A percentile compares a stretch with the other conserved stretches of the same genome.
phyloP scores from a whole-genome alignment of 2,888 invertebrate genomes.

The Gortyna flavago region DNA sequence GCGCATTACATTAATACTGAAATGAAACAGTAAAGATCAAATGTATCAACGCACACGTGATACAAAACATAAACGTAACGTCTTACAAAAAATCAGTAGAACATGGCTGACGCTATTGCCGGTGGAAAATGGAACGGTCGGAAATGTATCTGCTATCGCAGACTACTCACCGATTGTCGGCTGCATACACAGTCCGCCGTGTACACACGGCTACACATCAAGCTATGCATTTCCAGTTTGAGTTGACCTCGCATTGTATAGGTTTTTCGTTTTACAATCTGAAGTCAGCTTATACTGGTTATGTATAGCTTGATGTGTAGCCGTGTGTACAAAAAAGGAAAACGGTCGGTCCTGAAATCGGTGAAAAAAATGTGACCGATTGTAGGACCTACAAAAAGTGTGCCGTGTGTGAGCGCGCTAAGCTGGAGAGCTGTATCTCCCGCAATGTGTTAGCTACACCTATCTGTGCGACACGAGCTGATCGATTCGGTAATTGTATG shows the following conservation, averaged over 20 bases:
- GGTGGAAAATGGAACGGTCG: neutral
- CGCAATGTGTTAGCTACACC: constrained; percentile 18
- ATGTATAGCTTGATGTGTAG: no score
- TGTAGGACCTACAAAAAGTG: neutral
- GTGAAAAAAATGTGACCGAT: neutral
- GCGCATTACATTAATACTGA: no score
- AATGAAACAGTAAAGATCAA: neutral
- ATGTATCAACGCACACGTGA: neutral
- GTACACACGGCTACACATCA: no score
- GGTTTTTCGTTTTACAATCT: no score
- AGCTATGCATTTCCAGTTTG: no score
- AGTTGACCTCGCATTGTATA: no score
- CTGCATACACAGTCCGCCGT: neutral
- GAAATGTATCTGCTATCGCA: neutral
- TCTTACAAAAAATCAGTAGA: neutral
- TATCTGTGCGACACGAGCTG: constrained; percentile 10
- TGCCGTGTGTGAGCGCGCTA: neutral
- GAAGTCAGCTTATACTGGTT: no score
- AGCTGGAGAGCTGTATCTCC: constrained; percentile 14
- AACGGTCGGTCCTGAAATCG: neutral
- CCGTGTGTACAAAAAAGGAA: no score
- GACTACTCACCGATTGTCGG: no score
- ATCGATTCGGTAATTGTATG: constrained; percentile 21
- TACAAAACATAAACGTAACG: neutral
- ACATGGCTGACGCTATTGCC: neutral